phyloP scores from a whole-genome alignment of 2,797 vertebrate species.

The Sciaenops ocellatus region DNA sequence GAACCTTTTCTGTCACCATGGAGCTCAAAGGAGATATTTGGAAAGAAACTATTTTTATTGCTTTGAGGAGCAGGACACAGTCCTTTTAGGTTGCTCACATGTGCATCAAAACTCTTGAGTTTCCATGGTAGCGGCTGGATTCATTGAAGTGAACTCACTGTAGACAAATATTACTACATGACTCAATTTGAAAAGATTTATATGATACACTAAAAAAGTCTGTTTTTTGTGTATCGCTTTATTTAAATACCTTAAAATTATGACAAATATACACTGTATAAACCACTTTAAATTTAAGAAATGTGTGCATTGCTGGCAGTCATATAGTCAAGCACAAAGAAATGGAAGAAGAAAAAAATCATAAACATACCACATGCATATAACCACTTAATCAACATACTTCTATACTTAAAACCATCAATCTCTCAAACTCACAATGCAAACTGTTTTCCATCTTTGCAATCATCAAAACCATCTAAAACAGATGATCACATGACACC shows the following conservation, averaged over 20 bases:
- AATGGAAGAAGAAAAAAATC: slow-evolving; percentile 8
- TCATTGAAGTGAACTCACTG: neutral
- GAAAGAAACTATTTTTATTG: neutral
- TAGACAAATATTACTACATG: neutral
- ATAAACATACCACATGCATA: slow-evolving; percentile 29
- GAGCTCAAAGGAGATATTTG: neutral
- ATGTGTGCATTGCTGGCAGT: slow-evolving; percentile 14
- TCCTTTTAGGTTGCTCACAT: neutral
- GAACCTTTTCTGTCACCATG: neutral
- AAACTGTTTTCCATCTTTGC: slow-evolving; percentile 13
- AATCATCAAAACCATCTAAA: neutral
- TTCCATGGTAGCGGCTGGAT: slow-evolving; percentile 26
- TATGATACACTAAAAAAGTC: neutral
- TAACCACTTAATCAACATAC: slow-evolving; percentile 1
- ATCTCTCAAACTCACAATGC: slow-evolving; percentile 14
- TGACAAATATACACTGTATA: slow-evolving; percentile 49
- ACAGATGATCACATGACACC: slow-evolving; percentile 3
- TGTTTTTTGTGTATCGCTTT: slow-evolving; percentile 44
- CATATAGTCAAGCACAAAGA: slow-evolving; percentile 35
- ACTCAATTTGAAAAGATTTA: neutral
- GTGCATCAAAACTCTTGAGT: slow-evolving; percentile 21
- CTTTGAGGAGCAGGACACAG: neutral
- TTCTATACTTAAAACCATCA: slow-evolving; percentile 1
- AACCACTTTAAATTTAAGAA: slow-evolving; percentile 47
- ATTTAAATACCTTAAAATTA: slow-evolving; percentile 67